Evolutionary conservation across 2,113 vertebrate species (phyloP).

Genomic region (Athene noctua): DNA sequence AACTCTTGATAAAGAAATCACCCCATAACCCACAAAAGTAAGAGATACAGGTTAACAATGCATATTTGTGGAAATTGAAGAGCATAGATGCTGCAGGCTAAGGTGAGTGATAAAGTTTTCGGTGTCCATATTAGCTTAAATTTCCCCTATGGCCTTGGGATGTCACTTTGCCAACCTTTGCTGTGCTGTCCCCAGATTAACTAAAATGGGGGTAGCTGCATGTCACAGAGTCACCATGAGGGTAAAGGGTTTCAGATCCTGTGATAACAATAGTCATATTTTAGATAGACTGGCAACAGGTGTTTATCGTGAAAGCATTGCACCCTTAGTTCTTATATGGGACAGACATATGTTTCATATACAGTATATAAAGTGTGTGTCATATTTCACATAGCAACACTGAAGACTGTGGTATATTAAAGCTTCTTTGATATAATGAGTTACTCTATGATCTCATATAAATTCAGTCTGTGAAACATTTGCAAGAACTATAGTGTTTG

Average conservation of each 20-base stretch:
- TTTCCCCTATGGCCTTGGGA: not conserved
- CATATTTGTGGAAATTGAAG: not conserved
- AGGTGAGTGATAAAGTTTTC: not conserved
- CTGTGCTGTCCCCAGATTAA: not conserved
- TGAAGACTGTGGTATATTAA: not conserved
- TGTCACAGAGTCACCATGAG: not conserved
- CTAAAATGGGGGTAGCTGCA: not conserved
- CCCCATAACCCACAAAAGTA: not conserved
- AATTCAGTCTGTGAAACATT: conserved; percentile 22
- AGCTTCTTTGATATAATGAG: conserved; percentile 7
- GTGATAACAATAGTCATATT: not conserved
- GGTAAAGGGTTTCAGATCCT: not conserved
- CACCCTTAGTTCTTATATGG: not conserved
- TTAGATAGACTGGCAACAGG: not conserved
- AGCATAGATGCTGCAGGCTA: not conserved
- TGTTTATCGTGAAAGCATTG: not conserved
- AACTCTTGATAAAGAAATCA: not conserved
- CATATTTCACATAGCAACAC: not conserved
- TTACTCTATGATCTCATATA: conserved; percentile 19
- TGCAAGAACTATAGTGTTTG: not conserved
- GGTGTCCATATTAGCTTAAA: not conserved
- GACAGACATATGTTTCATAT: not conserved
- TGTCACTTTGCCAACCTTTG: not conserved
- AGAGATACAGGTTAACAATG: not conserved
- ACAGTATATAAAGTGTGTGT: not conserved